Conservation (phyloP, 2,888 invertebrate genomes). For the Calephelis perditalis region DNA sequence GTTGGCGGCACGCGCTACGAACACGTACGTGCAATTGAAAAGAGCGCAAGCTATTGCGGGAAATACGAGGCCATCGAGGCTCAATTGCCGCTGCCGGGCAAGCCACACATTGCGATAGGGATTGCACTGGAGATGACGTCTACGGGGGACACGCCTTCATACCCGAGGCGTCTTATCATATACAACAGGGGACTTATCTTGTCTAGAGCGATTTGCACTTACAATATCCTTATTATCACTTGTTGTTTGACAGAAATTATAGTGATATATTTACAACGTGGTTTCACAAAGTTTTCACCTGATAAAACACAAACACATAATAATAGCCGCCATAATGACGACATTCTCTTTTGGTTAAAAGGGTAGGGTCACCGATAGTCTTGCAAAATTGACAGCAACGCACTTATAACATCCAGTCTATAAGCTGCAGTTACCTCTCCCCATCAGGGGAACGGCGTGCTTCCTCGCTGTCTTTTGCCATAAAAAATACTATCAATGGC, state of each 20-base stretch:
- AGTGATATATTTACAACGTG: background rate
- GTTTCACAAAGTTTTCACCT: background rate
- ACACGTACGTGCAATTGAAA: constrained; percentile 69
- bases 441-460: too few species aligned
- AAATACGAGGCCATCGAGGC: constrained; percentile 58
- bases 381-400: too few species aligned
- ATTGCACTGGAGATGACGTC: constrained; percentile 20
- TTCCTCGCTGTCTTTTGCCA: too few species aligned
- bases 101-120: constrained; percentile 29
- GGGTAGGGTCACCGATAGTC: too few species aligned
- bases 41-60: constrained; percentile 61
- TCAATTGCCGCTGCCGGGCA: constrained; percentile 63
- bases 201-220: constrained; percentile 2
- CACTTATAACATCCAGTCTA: too few species aligned
- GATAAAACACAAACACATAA: background rate
- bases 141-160: constrained; percentile 14
- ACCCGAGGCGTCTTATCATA: constrained; percentile 14
- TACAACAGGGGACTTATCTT: constrained; percentile 7
- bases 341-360: too few species aligned
- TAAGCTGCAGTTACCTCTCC: too few species aligned
- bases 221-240: constrained; percentile 6
- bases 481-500: too few species aligned
- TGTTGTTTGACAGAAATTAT: constrained; percentile 1
- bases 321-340: background rate
- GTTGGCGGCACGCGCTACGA: constrained; percentile 62